A percentile compares a stretch with the other conserved stretches of the same genome.
phyloP scores from a whole-genome alignment of 2,888 invertebrate species.

The Leptinotarsa juncta region DNA sequence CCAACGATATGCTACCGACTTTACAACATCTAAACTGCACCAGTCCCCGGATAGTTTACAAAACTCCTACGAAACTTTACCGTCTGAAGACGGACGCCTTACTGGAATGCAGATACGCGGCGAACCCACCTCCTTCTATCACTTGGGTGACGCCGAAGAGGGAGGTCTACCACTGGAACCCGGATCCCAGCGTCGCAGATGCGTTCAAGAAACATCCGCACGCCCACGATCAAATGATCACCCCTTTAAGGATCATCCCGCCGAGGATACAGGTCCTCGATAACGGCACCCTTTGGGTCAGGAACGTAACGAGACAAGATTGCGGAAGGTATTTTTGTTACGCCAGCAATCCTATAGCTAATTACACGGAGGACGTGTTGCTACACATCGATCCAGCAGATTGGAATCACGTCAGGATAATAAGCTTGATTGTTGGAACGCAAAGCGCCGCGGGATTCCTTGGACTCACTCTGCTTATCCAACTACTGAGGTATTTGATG shows the following conservation, averaged over 20 bases:
- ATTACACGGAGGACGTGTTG: constrained; percentile 79
- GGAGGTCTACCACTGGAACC: constrained; percentile 81
- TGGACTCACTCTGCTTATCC: constrained; percentile 81
- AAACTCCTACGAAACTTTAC: constrained; percentile 74
- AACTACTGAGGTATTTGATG: constrained; percentile 78
- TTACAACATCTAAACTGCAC: constrained; percentile 79
- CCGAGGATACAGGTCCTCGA: constrained; percentile 76
- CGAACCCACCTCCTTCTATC: constrained; percentile 82
- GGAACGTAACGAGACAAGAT: constrained; percentile 77
- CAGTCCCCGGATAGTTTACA: constrained; percentile 71
- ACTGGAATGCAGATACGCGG: constrained; percentile 78
- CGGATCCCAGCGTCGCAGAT: constrained; percentile 75
- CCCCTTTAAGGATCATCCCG: constrained; percentile 61
- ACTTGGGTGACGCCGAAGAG: constrained; percentile 87
- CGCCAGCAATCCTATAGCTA: constrained; percentile 86
- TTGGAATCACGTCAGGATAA: constrained; percentile 84
- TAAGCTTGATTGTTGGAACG: constrained; percentile 85
- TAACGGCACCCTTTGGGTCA: constrained; percentile 61
- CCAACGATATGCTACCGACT: constrained; percentile 77
- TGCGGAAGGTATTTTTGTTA: constrained; percentile 88
- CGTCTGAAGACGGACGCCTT: constrained; percentile 75
- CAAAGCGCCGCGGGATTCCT: constrained; percentile 85
- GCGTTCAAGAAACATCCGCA: constrained; percentile 76
- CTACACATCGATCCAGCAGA: constrained; percentile 88
- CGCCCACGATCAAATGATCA: constrained; percentile 70